Evolutionary conservation across 2,113 vertebrate species (phyloP).

Genomic region (Psephotus haematonotus): DNA sequence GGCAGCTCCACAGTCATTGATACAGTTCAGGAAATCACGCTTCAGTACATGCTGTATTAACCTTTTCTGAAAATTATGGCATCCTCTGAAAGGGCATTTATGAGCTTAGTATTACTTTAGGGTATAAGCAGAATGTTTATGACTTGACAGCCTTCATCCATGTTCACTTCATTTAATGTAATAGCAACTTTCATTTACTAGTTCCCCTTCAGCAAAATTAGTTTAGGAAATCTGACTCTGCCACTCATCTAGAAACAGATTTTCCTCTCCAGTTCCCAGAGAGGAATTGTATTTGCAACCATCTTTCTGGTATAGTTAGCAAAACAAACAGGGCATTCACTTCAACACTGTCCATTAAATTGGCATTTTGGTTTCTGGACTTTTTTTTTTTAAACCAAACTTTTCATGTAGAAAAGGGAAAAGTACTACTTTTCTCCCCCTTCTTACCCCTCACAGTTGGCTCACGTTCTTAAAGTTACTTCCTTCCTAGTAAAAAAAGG

Average conservation of each 20-base stretch:
- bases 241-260: constrained; percentile 44
- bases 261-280: neutral
- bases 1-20: neutral
- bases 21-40: constrained; percentile 34
- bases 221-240: constrained; percentile 58
- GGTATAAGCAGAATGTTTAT: constrained; percentile 54
- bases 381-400: neutral
- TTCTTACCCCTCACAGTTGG: neutral
- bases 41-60: constrained; percentile 20
- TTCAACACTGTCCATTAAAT: neutral
- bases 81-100: constrained; percentile 62
- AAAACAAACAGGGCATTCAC: neutral
- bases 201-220: constrained; percentile 53
- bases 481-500: neutral
- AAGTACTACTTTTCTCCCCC: neutral
- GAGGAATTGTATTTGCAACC: constrained; percentile 1
- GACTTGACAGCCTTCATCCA: constrained; percentile 47
- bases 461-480: neutral
- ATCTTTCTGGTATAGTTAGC: constrained; percentile 9
- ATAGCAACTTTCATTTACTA: constrained; percentile 56
- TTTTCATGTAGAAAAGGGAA: neutral
- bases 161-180: constrained; percentile 26
- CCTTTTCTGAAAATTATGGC: constrained; percentile 42
- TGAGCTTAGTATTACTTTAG: constrained; percentile 41
- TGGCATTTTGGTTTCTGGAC: neutral